Percentiles rank a stretch among this genome's conserved stretches.
phyloP scores from a whole-genome alignment of 1,140 invertebrate species.

The Drosophila tani region DNA sequence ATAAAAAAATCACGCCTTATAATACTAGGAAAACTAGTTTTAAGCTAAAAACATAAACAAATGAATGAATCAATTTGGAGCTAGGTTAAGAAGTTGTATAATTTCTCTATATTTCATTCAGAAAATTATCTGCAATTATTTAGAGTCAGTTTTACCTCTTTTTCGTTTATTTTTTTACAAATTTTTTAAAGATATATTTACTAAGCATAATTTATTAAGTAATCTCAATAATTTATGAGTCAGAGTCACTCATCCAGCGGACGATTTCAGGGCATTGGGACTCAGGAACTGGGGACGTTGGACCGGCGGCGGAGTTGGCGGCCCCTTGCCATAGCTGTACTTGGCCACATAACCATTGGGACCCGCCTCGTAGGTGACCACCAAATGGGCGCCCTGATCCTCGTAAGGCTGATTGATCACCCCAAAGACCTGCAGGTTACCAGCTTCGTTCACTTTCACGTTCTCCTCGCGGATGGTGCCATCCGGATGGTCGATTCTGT shows the following conservation, averaged over 20 bases:
- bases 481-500: slow-evolving; percentile 28
- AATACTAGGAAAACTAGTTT: neutral
- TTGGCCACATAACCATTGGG: slow-evolving; percentile 54
- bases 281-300: slow-evolving; percentile 15
- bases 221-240: neutral
- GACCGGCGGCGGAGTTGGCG: neutral
- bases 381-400: slow-evolving; percentile 20
- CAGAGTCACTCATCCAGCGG: slow-evolving; percentile 6
- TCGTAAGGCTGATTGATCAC: slow-evolving; percentile 23
- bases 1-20: neutral
- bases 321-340: slow-evolving; percentile 36
- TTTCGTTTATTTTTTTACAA: neutral
- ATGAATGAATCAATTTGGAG: neutral
- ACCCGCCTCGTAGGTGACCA: slow-evolving; percentile 43
- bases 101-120: no score
- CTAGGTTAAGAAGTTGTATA: no score
- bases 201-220: neutral
- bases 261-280: slow-evolving; percentile 16
- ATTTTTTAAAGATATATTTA: neutral
- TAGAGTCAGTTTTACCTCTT: no score
- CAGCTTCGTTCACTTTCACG: slow-evolving; percentile 38
- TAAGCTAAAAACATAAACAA: neutral
- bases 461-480: slow-evolving; percentile 37
- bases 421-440: slow-evolving; percentile 35
- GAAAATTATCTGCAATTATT: no score